These are phyloP conservation scores for Silurus asotus DNA, from an alignment of 2,113 vertebrate species.

Conservation along the genomic window DNA sequence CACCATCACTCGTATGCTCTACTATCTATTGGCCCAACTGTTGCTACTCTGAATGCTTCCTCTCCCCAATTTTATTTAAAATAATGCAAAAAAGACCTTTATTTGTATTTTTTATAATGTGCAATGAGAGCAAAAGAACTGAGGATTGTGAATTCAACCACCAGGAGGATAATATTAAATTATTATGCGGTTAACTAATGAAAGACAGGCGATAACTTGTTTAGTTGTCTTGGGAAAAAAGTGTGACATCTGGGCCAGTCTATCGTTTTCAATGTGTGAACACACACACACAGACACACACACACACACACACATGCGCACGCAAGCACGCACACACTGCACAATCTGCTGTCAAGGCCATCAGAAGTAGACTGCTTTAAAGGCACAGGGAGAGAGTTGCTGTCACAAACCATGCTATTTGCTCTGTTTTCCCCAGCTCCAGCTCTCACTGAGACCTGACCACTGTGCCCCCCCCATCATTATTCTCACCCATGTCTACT, in stretches of 20 bases:
- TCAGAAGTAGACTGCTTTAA: constrained; percentile 17
- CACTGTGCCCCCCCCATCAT: neutral
- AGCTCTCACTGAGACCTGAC: constrained; percentile 9
- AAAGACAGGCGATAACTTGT: constrained; percentile 42
- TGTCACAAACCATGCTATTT: constrained; percentile 31
- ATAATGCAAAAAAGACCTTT: neutral
- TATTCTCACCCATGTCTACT: constrained; percentile 31
- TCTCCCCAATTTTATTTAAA: neutral
- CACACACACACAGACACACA: constrained; percentile 21
- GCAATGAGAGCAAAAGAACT: neutral
- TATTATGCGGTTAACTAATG: constrained; percentile 27
- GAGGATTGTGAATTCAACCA: neutral
- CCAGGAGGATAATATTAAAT: constrained; percentile 15
- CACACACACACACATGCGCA: constrained; percentile 20
- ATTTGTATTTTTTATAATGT: neutral
- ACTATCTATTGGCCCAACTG: neutral
- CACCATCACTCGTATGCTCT: neutral
- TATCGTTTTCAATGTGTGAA: constrained; percentile 34
- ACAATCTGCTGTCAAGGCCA: constrained; percentile 29
- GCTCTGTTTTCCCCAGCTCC: constrained; percentile 8
- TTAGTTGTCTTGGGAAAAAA: constrained; percentile 38
- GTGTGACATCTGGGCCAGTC: constrained; percentile 29
- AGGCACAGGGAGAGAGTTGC: constrained; percentile 28
- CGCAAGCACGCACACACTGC: neutral
- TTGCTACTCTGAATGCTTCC: neutral